Evolutionary conservation across 1,140 invertebrate genomes (phyloP).

Genomic region (Streblospio benedicti): DNA sequence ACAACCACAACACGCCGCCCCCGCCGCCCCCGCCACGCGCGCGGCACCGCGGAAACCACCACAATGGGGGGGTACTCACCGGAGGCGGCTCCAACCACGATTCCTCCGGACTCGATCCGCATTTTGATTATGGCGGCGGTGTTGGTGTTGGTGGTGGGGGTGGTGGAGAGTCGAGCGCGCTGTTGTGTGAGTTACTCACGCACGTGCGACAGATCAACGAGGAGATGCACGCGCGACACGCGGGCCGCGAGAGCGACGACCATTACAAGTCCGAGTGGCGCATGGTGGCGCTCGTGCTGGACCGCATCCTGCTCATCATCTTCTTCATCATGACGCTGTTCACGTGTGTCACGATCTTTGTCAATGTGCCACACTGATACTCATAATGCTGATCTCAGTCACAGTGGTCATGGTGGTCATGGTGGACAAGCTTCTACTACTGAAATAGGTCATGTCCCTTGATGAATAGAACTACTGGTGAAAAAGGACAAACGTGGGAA

Average conservation of each 20-base stretch:
- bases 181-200: constrained; percentile 5
- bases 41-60: background rate
- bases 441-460: too few species aligned
- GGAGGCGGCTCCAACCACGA: background rate
- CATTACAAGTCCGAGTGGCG: constrained; percentile 41
- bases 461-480: too few species aligned
- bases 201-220: constrained; percentile 10
- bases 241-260: background rate
- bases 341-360: background rate
- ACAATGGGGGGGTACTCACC: background rate
- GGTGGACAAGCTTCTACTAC: too few species aligned
- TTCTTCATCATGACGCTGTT: constrained; percentile 46
- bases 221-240: background rate
- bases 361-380: background rate
- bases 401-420: too few species aligned
- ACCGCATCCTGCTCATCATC: constrained; percentile 52
- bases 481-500: too few species aligned
- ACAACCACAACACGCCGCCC: background rate
- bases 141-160: too few species aligned
- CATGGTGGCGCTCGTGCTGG: constrained; percentile 48
- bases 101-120: background rate
- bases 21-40: background rate
- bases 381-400: too few species aligned
- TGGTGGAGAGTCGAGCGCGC: background rate
- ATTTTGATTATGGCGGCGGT: background rate